Percentiles rank a stretch among this genome's conserved stretches.
phyloP scores from a whole-genome alignment of 2,888 invertebrate genomes.

The Hirtodrosophila duncani region DNA sequence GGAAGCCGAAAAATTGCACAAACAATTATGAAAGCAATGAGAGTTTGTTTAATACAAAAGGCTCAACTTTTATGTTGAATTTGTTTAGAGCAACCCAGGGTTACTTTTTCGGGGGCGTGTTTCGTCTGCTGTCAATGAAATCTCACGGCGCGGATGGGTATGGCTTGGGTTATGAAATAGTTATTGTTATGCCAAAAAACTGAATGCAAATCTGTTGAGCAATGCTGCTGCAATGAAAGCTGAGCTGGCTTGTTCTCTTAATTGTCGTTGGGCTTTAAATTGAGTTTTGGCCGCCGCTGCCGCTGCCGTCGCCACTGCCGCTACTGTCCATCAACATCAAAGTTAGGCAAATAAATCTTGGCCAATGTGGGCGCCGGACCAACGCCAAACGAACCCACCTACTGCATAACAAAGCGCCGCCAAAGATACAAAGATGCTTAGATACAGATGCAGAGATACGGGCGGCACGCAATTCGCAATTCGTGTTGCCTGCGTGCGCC shows the following conservation, averaged over 20 bases:
- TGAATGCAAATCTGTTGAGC: constrained; percentile 45
- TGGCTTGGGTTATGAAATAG: constrained; percentile 47
- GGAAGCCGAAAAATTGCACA: constrained; percentile 44
- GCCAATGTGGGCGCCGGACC: constrained; percentile 27
- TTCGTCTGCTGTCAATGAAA: constrained; percentile 46
- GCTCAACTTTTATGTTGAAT: constrained; percentile 29
- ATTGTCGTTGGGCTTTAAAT: constrained; percentile 16
- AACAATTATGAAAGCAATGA: constrained; percentile 6
- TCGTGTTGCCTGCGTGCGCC: constrained; percentile 42
- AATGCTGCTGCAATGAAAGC: constrained; percentile 25
- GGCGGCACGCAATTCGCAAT: constrained; percentile 34
- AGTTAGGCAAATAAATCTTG: constrained; percentile 35
- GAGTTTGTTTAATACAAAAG: constrained; percentile 37
- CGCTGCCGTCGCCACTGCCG: too few species aligned
- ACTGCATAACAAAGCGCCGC: constrained; percentile 10
- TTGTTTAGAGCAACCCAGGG: constrained; percentile 48
- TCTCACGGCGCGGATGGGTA: constrained; percentile 30
- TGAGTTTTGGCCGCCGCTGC: too few species aligned
- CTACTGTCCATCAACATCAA: constrained; percentile 41
- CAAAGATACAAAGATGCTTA: constrained; percentile 23
- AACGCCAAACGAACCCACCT: constrained; percentile 8
- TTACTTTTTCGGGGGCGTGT: constrained; percentile 45
- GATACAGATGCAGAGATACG: constrained; percentile 29
- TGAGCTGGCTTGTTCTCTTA: constrained; percentile 31
- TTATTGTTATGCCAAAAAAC: constrained; percentile 9